These are phyloP conservation scores for Apodemia mormo DNA, from an alignment of 2,888 invertebrate species.

Conservation along the genomic window DNA sequence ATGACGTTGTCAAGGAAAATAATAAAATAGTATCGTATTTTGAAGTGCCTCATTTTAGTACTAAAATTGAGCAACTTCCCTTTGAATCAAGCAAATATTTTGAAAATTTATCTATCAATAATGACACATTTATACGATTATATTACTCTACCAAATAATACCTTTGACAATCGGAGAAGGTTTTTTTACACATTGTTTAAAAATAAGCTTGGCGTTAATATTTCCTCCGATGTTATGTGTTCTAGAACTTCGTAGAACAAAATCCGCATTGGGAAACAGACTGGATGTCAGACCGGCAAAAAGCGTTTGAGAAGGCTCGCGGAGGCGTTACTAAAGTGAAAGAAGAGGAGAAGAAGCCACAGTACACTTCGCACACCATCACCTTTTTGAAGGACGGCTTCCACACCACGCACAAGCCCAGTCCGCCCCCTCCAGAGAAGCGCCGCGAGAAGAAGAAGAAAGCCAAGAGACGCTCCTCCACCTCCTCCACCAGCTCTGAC, in stretches of 20 bases:
- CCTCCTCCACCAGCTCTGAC: conserved; percentile 54
- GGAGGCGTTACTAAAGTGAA: conserved; percentile 45
- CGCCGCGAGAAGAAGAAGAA: conserved; percentile 79
- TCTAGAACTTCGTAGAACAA: conserved; percentile 89
- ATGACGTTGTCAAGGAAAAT: too few species aligned
- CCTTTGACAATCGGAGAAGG: too few species aligned
- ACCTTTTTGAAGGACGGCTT: conserved; percentile 75
- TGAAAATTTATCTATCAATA: too few species aligned
- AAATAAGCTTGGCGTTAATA: too few species aligned
- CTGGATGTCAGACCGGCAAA: conserved; percentile 91
- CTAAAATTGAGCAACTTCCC: too few species aligned
- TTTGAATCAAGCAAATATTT: too few species aligned
- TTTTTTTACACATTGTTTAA: too few species aligned
- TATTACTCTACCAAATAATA: too few species aligned
- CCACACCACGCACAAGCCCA: conserved; percentile 60
- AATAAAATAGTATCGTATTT: too few species aligned
- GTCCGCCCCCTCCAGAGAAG: conserved; percentile 41
- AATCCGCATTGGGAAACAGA: conserved; percentile 94
- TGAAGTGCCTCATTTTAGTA: too few species aligned
- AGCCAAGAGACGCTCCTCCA: conserved; percentile 51
- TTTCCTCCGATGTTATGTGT: too few species aligned
- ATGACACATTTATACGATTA: too few species aligned
- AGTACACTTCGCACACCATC: conserved; percentile 71
- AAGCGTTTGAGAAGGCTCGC: conserved; percentile 82
- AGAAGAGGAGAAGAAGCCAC: conserved; percentile 53